Percentiles rank a stretch among this genome's conserved stretches.
phyloP scores from a whole-genome alignment of 2,888 invertebrate genomes.

The Napeogenes sylphis region DNA sequence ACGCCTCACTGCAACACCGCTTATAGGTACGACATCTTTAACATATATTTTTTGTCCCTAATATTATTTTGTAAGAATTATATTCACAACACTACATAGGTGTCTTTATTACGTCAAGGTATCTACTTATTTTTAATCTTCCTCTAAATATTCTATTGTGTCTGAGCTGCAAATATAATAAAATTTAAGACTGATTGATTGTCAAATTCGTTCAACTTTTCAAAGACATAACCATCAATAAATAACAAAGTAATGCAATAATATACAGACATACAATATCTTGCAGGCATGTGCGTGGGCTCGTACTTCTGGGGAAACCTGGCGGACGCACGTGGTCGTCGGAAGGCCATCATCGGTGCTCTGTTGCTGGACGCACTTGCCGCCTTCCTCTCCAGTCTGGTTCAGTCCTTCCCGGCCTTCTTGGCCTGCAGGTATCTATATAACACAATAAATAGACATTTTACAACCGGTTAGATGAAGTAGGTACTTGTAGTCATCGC shows the following conservation, averaged over 20 bases:
- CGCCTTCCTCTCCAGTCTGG: constrained; percentile 77
- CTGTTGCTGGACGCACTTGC: constrained; percentile 77
- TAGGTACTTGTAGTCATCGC: no score
- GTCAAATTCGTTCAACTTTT: no score
- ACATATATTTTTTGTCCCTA: no score
- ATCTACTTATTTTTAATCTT: no score
- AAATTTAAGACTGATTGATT: no score
- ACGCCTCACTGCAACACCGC: constrained; percentile 77
- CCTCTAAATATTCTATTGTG: no score
- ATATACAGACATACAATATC: no score
- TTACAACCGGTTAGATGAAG: neutral
- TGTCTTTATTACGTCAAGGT: neutral
- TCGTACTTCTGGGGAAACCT: constrained; percentile 85
- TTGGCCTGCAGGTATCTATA: constrained; percentile 73
- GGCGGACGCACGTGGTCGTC: constrained; percentile 82
- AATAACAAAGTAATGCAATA: no score
- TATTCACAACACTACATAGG: neutral
- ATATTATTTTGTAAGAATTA: no score
- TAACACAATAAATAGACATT: neutral
- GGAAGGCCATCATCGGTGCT: constrained; percentile 80
- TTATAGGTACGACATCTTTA: constrained; percentile 65
- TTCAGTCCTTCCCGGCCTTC: constrained; percentile 77
- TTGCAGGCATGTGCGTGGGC: constrained; percentile 81
- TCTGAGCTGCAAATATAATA: no score
- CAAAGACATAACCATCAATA: no score